phyloP scores from a whole-genome alignment of 2,797 vertebrate species.

The Danio albolineatus region DNA sequence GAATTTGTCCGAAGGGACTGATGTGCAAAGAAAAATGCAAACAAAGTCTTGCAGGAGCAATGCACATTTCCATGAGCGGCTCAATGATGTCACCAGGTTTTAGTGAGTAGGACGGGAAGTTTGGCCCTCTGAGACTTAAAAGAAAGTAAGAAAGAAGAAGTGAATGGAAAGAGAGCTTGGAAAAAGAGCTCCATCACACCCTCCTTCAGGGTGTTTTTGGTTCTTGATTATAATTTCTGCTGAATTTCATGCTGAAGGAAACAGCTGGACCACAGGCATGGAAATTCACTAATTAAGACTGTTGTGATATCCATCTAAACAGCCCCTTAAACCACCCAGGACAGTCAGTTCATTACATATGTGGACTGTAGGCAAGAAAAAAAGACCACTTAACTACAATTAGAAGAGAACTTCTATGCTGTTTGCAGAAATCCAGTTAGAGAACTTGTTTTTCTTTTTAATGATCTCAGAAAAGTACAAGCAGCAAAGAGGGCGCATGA shows the following conservation, averaged over 20 bases:
- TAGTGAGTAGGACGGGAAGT: not conserved
- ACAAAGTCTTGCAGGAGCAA: not conserved
- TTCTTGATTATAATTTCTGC: constrained; percentile 13
- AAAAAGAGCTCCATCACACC: constrained; percentile 5
- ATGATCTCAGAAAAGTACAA: constrained; percentile 5
- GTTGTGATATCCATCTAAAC: constrained; percentile 31
- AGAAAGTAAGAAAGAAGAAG: not conserved
- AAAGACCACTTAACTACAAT: constrained; percentile 7
- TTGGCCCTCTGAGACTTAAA: not conserved
- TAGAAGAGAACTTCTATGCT: constrained; percentile 6
- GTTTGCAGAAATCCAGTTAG: constrained; percentile 1
- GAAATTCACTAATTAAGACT: constrained; percentile 41
- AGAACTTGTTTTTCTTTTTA: constrained; percentile 20
- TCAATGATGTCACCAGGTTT: not conserved
- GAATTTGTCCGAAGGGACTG: not conserved
- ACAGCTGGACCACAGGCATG: constrained; percentile 39
- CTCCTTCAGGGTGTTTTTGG: constrained; percentile 31
- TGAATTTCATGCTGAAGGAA: constrained; percentile 28
- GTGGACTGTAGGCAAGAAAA: not conserved
- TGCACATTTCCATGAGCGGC: not conserved
- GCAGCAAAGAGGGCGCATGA: not conserved
- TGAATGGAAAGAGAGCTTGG: not conserved
- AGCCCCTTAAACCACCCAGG: constrained; percentile 20
- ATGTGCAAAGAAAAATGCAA: not conserved
- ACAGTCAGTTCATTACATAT: not conserved